Base-by-base conservation (phyloP, 2,888 invertebrate species). In the Cerastis leucographa region DNA sequence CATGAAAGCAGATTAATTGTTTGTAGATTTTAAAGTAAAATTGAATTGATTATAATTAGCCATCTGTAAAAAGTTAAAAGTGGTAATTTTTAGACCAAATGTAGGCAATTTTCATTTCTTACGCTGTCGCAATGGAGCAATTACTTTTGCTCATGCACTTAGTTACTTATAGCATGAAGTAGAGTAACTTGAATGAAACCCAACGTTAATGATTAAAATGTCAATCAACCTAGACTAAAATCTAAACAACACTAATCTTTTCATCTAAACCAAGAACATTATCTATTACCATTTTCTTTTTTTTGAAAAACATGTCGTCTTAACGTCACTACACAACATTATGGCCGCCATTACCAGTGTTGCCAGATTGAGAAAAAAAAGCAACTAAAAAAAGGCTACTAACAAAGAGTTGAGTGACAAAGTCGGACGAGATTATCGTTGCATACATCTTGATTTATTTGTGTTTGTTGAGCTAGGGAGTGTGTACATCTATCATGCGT, bases 381-480 rank as follows among this genome's bases (percentile, higher is more conserved):
- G 82, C 86, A 85, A 88, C 88, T 88, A 89, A 90, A 88, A n/a
- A 90, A 84, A 74, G 69, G 71, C 81, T 85, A 87, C 81, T 86
- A 83, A 90, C 90, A 93, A 93, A 92, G 91, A 93, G 90, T 89
- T 92, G 91, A 94, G 93, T 93, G 94, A 93, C 94, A 93, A 93
- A 93, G 92, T 91, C 91, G 89, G 90, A 89, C 89, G 87, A 90
- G 92, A 93, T 93, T 92, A 94, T 94, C 94, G 85, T 78, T 84
- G 85, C 81, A 86, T 86, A 87, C 91, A 94, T 94, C 94, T 94
- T 93, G 93, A 94, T 93, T 93, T 92, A 93, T 94, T 92, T 90
- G 88, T 90, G 91, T 92, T 91, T 92, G 93, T 92, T 92, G 90
- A 90, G 89, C 88, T 88, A 90, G 90, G 87, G 86, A 91, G 89